These are phyloP conservation scores for Halcyon badia DNA, from an alignment of 2,797 vertebrate genomes.

Conservation along the genomic window DNA sequence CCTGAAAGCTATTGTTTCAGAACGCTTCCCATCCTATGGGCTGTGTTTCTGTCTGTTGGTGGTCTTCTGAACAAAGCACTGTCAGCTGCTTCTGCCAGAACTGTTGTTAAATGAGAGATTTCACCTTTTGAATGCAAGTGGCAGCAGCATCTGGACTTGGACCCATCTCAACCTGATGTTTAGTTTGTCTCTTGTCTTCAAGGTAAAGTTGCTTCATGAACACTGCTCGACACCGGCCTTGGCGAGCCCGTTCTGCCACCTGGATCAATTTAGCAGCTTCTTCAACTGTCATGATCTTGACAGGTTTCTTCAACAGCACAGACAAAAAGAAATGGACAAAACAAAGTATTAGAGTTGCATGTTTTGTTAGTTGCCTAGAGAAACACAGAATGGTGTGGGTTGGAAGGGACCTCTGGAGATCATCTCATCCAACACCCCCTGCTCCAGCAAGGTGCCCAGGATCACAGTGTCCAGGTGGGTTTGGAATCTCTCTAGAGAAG, in stretches of 20 bases:
- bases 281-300: slow-evolving; percentile 69
- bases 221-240: slow-evolving; percentile 82
- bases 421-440: background rate
- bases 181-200: slow-evolving; percentile 71
- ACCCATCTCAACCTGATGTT: background rate
- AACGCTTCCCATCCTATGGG: background rate
- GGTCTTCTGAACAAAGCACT: background rate
- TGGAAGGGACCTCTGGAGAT: background rate
- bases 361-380: background rate
- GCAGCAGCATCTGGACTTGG: slow-evolving; percentile 69
- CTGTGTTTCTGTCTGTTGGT: background rate
- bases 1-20: background rate
- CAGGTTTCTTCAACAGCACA: slow-evolving; percentile 46
- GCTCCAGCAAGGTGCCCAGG: background rate
- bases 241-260: slow-evolving; percentile 85
- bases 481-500: background rate
- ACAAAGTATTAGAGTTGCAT: background rate
- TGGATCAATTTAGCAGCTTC: slow-evolving; percentile 83
- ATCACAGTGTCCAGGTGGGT: background rate
- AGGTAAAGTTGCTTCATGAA: slow-evolving; percentile 84
- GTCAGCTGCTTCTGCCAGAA: background rate
- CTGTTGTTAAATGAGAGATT: background rate
- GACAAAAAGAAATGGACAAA: background rate
- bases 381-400: background rate
- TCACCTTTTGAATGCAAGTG: slow-evolving; percentile 86